A percentile compares a stretch with the other conserved stretches of the same genome.
These are phyloP conservation scores for Halyomorpha halys DNA, from an alignment of 1,140 invertebrate species.

Conservation along the genomic window DNA sequence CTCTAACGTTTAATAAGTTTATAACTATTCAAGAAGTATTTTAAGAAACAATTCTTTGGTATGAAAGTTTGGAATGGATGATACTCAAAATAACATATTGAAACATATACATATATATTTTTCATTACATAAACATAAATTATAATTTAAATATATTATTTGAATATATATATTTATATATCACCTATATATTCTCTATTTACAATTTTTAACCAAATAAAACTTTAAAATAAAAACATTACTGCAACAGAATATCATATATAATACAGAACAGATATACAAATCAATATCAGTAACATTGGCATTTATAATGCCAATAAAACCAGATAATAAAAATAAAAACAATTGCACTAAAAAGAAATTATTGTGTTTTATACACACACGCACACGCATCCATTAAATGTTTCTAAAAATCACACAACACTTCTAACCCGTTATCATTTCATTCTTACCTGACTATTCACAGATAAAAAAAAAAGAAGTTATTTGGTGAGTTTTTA, in stretches of 20 bases:
- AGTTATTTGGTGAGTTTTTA: constrained; percentile 7
- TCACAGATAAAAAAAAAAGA: not conserved
- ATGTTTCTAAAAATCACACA: no score
- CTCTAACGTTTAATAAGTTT: no score
- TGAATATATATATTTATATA: constrained; percentile 8
- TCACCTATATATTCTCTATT: constrained; percentile 4
- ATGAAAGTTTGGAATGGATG: no score
- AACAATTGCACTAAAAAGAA: constrained; percentile 13
- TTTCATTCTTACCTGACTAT: not conserved
- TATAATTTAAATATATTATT: constrained; percentile 10
- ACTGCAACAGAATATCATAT: not conserved
- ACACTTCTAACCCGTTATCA: not conserved
- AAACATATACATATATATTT: no score
- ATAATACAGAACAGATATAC: constrained; percentile 7
- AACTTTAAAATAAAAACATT: constrained; percentile 13
- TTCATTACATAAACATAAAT: not conserved
- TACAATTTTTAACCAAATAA: constrained; percentile 4
- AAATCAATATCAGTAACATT: not conserved
- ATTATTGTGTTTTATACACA: constrained; percentile 2
- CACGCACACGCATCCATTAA: not conserved
- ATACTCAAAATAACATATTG: no score
- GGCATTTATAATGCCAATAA: constrained; percentile 2
- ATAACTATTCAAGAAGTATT: no score
- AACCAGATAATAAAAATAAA: constrained; percentile 4
- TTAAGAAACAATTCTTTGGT: no score